Evolutionary conservation across 2,797 vertebrate genomes (phyloP).

Genomic region (Gouania willdenowi): DNA sequence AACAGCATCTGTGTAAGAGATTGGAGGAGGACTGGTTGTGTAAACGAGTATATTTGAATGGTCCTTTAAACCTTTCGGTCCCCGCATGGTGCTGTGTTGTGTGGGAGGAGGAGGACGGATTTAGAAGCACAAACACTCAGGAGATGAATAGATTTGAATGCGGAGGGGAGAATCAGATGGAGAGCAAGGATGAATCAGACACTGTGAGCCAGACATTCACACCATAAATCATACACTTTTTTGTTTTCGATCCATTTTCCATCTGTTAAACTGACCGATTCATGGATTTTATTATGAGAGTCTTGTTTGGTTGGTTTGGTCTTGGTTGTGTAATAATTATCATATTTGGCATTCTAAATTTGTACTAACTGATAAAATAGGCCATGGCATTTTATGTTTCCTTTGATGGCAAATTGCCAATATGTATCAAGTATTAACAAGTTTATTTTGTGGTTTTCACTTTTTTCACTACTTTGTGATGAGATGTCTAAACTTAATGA

Average conservation of each 20-base stretch:
- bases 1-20: conserved; percentile 47
- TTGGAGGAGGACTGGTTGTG: conserved; percentile 55
- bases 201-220: conserved; percentile 64
- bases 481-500: too few species aligned
- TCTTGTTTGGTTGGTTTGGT: conserved; percentile 6
- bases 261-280: conserved; percentile 66
- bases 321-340: conserved; percentile 26
- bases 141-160: conserved; percentile 65
- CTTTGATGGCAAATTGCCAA: too few species aligned
- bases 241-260: conserved; percentile 69
- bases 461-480: too few species aligned
- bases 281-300: conserved; percentile 51
- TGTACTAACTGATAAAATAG: conserved; percentile 21
- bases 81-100: conserved; percentile 40
- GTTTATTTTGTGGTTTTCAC: too few species aligned
- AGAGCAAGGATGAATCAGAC: conserved; percentile 70
- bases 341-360: conserved; percentile 18
- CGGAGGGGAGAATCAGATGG: conserved; percentile 57
- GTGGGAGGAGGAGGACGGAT: conserved; percentile 67
- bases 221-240: conserved; percentile 65
- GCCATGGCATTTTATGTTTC: too few species aligned
- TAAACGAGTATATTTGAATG: conserved; percentile 56
- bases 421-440: too few species aligned
- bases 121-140: conserved; percentile 67
- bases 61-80: conserved; percentile 57